Percentiles rank a stretch among this genome's conserved stretches.
Evolutionary conservation across 2,888 invertebrate species (phyloP).

Genomic region (Agrochola litura): DNA sequence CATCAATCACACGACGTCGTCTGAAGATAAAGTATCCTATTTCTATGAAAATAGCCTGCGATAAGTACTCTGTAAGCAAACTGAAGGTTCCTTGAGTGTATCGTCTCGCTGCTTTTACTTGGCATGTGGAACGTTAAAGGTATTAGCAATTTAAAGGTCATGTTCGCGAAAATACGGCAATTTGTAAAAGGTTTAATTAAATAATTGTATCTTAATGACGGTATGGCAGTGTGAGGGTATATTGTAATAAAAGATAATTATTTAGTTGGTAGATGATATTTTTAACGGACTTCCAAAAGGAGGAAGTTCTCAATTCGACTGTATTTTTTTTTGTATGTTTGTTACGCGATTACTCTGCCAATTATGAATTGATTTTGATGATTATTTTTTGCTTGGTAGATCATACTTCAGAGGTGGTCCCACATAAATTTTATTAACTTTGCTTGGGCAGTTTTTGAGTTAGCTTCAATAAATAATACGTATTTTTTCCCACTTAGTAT

Average conservation of each 20-base stretch:
- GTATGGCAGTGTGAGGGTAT: neutral
- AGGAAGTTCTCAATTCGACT: no score
- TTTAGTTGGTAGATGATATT: neutral
- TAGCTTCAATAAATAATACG: no score
- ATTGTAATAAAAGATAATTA: neutral
- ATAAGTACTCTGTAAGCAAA: constrained; percentile 57
- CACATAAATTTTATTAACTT: no score
- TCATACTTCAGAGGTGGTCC: no score
- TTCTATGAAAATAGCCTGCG: constrained; percentile 65
- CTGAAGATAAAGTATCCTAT: constrained; percentile 65
- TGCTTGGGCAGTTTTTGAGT: no score
- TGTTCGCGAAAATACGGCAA: neutral
- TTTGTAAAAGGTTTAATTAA: neutral
- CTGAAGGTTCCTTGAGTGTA: constrained; percentile 50
- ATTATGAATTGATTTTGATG: no score
- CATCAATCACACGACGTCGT: constrained; percentile 65
- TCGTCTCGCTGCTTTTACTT: constrained; percentile 25
- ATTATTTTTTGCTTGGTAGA: no score
- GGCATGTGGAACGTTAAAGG: neutral
- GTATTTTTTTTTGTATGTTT: no score
- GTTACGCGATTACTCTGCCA: no score
- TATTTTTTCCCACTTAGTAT: no score
- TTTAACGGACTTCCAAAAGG: no score
- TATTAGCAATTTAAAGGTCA: neutral
- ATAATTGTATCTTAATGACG: neutral